phyloP scores from a whole-genome alignment of 2,113 vertebrate species.

The Chionodraco myersi region DNA sequence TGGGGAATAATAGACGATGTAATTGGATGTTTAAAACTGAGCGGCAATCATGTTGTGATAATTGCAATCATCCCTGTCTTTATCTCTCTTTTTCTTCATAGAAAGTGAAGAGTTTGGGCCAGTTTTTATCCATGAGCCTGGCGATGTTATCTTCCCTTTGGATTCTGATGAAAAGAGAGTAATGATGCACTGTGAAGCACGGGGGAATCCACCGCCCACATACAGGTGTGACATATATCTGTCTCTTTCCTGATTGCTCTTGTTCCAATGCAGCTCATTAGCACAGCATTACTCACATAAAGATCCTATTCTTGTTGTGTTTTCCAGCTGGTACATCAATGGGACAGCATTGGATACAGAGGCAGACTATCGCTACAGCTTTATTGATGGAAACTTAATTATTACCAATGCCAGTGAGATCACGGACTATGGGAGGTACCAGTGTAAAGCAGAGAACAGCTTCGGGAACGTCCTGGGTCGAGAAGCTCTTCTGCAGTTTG shows the following conservation, averaged over 20 bases:
- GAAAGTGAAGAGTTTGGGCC: constrained; percentile 94
- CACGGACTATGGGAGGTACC: constrained; percentile 91
- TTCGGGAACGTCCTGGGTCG: constrained; percentile 91
- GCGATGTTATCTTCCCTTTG: constrained; percentile 89
- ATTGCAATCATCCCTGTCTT: constrained; percentile 20
- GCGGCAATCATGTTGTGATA: constrained; percentile 19
- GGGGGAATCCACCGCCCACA: constrained; percentile 87
- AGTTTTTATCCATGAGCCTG: constrained; percentile 92
- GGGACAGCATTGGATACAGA: constrained; percentile 88
- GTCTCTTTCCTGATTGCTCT: constrained; percentile 23
- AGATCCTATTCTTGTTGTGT: constrained; percentile 14
- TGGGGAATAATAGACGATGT: constrained; percentile 13
- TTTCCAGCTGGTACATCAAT: constrained; percentile 92
- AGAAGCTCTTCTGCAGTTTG: constrained; percentile 92
- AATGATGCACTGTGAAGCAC: constrained; percentile 91
- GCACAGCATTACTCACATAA: constrained; percentile 18
- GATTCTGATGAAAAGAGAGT: constrained; percentile 95
- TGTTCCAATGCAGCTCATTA: constrained; percentile 22
- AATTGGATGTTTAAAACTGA: constrained; percentile 32
- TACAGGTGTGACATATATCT: constrained; percentile 87
- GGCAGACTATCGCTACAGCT: constrained; percentile 89
- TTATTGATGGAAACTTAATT: constrained; percentile 91
- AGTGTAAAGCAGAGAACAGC: constrained; percentile 89
- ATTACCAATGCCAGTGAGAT: constrained; percentile 89
- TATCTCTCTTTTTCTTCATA: constrained; percentile 65